Evolutionary conservation across 2,888 invertebrate genomes (phyloP).

Genomic region (Caradrina clavipalpis): DNA sequence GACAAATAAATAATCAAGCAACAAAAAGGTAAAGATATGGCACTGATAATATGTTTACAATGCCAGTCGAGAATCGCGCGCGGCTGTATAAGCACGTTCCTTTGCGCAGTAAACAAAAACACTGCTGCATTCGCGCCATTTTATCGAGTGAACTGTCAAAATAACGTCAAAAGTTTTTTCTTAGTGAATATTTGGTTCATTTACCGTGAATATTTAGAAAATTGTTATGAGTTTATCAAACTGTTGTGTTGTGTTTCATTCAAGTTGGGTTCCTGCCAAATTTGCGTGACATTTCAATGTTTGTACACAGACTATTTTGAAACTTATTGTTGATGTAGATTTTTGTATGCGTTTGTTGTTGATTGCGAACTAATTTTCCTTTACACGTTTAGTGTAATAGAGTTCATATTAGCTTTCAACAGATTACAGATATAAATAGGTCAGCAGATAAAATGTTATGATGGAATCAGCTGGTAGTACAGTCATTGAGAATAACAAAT

Average conservation of each 20-base stretch:
- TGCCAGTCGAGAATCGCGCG: constrained; percentile 54
- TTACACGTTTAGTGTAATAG: constrained; percentile 5
- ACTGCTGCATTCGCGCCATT: constrained; percentile 36
- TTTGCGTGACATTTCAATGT: constrained; percentile 37
- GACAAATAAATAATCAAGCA: constrained; percentile 27
- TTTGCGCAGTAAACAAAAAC: constrained; percentile 35
- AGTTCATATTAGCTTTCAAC: background rate
- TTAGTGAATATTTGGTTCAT: background rate
- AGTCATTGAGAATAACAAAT: background rate
- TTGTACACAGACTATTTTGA: constrained; percentile 50
- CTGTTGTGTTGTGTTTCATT: constrained; percentile 39
- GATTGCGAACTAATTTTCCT: constrained; percentile 15
- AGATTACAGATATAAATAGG: constrained; percentile 41
- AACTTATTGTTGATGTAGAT: constrained; percentile 5
- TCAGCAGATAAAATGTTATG: constrained; percentile 32
- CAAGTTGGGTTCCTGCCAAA: constrained; percentile 52
- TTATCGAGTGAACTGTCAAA: constrained; percentile 32
- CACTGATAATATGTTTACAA: constrained; percentile 40
- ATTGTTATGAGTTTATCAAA: background rate
- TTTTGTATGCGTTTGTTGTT: constrained; percentile 10
- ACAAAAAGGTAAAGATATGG: constrained; percentile 22
- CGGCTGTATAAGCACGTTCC: constrained; percentile 38
- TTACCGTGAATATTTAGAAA: background rate
- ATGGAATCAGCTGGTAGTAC: constrained; percentile 24
- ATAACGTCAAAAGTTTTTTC: constrained; percentile 1